Percentiles rank a stretch among this genome's conserved stretches.
Conservation (phyloP, 2,888 invertebrate species). For the Platerodrilus igneus region DNA sequence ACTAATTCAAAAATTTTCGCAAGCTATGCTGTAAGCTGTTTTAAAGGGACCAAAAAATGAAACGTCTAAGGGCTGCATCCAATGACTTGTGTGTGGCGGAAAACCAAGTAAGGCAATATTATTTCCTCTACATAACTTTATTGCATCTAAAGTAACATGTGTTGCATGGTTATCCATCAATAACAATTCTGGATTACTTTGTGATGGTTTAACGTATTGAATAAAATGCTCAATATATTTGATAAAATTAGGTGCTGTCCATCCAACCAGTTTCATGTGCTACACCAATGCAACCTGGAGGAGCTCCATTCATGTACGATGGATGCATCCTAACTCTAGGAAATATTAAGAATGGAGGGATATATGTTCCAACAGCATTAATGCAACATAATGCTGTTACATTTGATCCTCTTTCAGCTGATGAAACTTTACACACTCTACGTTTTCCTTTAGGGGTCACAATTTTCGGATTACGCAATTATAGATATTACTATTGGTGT, state of each 20-base stretch:
- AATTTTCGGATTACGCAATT: too few species aligned
- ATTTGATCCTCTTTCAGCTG: conserved; percentile 37
- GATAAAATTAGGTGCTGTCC: conserved; percentile 29
- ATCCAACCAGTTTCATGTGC: conserved; percentile 36
- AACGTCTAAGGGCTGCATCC: too few species aligned
- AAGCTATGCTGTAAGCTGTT: too few species aligned
- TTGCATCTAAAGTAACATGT: not conserved
- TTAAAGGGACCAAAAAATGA: too few species aligned
- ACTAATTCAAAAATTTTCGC: too few species aligned
- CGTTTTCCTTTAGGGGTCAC: conserved; percentile 7
- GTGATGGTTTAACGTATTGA: conserved; percentile 29
- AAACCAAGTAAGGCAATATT: too few species aligned
- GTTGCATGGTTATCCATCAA: conserved; percentile 27
- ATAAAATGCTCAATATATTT: conserved; percentile 32
- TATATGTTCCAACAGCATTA: conserved; percentile 32
- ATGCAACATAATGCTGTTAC: conserved; percentile 38
- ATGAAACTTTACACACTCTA: conserved; percentile 7
- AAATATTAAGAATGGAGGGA: conserved; percentile 40
- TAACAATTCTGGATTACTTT: conserved; percentile 30
- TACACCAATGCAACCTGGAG: conserved; percentile 36
- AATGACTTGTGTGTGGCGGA: too few species aligned
- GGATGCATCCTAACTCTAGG: too few species aligned
- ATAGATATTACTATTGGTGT: conserved; percentile 14
- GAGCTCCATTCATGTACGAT: conserved; percentile 37
- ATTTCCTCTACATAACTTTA: conserved; percentile 1